Base-by-base conservation (phyloP, 35 echinoderm and acorn worm genomes). In the Patiria miniata region DNA sequence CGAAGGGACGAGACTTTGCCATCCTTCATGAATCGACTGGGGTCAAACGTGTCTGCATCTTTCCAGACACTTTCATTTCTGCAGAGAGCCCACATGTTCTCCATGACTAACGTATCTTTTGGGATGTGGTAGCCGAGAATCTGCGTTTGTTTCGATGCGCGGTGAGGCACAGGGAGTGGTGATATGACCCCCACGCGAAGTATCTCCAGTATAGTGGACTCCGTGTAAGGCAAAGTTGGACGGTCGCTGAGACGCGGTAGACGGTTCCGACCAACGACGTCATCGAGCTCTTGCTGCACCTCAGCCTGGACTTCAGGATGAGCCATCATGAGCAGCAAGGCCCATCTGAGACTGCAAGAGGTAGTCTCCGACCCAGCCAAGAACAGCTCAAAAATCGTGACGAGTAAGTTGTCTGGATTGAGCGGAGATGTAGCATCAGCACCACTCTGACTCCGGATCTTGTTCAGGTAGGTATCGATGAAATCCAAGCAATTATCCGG, bases 331-430 rank as follows among this genome's bases (percentile, higher is more conserved):
- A 88, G 91, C 0, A 94, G 59, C 16, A 97, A 56, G 12, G 86
- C 69, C 95, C 95, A 97, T 50, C 80, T 36, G 39, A 94, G 44
- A 2, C 91, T 90, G 4, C 85, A 88, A 2, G 92, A 77, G 39
- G 95, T 85, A 5, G 95, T 91, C 54, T 97, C 95, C 52, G 88
- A 86, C 17, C 95, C 91, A 80, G 95, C 95, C 40, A 85, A 69
- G 79, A 97, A 94, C 16, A 97, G 28, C 52, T 94, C 92, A 40
- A 68, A 85, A 1, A 93, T 61, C 1, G 82, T 39, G 19, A 87
- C 61, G 61, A 83, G 30, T 18, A 68, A 40, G 14, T 93, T 68
- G 23, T 87, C 83, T n/a, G 4, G 42, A 47, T 6, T 47, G 42
- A 47, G 4, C 12, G 42, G 42, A 47, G 42, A 6, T 47, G 4